These are phyloP conservation scores for Mizuhopecten yessoensis DNA, from an alignment of 1,140 invertebrate species.

Conservation along the genomic window DNA sequence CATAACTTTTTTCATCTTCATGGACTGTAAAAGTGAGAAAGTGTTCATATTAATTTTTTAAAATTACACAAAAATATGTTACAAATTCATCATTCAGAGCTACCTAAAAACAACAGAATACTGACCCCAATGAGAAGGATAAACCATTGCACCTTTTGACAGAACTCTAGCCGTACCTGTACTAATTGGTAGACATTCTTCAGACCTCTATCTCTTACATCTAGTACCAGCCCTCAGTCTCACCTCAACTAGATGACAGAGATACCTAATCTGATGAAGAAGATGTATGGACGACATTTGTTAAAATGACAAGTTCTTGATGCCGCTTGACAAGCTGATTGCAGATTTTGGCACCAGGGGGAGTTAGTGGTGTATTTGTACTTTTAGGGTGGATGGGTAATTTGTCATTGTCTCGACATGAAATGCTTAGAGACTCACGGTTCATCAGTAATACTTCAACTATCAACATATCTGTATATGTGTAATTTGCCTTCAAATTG, in stretches of 20 bases:
- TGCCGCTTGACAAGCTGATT: neutral
- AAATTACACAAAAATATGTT: too few species aligned
- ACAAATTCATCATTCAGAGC: too few species aligned
- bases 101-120: too few species aligned
- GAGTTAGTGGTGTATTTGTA: neutral
- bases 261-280: constrained; percentile 4
- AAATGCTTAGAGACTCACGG: neutral
- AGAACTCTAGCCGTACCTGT: neutral
- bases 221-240: neutral
- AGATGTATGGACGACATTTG: constrained; percentile 1
- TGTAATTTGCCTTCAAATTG: too few species aligned
- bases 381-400: neutral
- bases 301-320: constrained; percentile 7
- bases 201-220: neutral
- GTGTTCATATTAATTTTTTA: too few species aligned
- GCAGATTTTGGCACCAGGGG: neutral
- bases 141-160: neutral
- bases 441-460: neutral
- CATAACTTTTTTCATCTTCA: too few species aligned
- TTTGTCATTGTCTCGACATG: neutral
- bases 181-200: neutral
- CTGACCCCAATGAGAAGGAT: neutral
- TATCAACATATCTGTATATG: neutral
- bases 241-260: neutral
- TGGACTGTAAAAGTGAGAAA: too few species aligned